Conservation (phyloP, 2,888 invertebrate species). For the Tortricodes alternella region DNA sequence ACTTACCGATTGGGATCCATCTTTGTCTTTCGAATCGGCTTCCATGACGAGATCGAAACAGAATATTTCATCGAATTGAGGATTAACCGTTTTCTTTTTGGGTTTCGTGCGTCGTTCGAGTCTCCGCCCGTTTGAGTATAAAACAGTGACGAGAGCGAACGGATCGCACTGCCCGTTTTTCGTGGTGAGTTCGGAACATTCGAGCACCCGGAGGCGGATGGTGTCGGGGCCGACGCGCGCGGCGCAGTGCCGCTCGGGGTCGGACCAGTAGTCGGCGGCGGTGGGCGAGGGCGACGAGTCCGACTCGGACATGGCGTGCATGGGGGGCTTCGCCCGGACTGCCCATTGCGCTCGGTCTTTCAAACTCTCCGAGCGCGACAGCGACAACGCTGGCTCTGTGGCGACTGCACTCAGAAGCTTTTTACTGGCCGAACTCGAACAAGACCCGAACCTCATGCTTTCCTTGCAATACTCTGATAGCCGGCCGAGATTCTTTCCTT, state of each 20-base stretch:
- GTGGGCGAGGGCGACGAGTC: constrained; percentile 69
- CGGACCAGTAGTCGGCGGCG: constrained; percentile 79
- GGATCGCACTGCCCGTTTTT: constrained; percentile 96
- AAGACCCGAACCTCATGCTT: constrained; percentile 75
- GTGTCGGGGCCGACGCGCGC: constrained; percentile 75
- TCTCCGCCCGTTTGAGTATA: constrained; percentile 91
- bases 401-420: constrained; percentile 67
- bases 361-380: constrained; percentile 76
- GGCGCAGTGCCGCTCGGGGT: constrained; percentile 75
- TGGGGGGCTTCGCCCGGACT: constrained; percentile 65
- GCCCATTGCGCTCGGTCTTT: constrained; percentile 74
- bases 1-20: constrained; percentile 81
- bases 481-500: constrained; percentile 71
- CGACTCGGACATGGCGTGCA: constrained; percentile 72
- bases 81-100: constrained; percentile 94
- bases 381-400: constrained; percentile 67
- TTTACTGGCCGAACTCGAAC: constrained; percentile 76
- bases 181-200: constrained; percentile 93
- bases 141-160: constrained; percentile 90
- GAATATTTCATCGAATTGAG: constrained; percentile 94
- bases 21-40: constrained; percentile 79
- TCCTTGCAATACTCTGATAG: constrained; percentile 77
- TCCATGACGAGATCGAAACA: constrained; percentile 87
- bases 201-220: constrained; percentile 86
- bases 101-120: constrained; percentile 92